Evolutionary conservation across 1,140 invertebrate species (phyloP).

Genomic region (Heterodera carotae): DNA sequence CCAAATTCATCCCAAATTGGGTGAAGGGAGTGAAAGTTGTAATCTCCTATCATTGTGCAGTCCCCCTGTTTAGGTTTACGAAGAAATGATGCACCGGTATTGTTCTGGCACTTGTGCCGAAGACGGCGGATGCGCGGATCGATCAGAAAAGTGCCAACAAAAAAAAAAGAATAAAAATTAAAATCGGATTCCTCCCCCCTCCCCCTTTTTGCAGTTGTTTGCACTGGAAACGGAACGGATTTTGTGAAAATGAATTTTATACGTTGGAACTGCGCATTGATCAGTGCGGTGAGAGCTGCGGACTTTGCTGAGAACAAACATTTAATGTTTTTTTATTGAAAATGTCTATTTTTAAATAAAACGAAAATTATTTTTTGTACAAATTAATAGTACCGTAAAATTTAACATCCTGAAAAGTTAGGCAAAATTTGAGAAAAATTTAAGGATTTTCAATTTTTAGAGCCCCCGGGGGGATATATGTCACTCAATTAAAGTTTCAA

Average conservation of each 20-base stretch:
- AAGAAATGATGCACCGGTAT: conserved; percentile 16
- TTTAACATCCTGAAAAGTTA: too few relatives aligned
- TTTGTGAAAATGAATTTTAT: conserved; percentile 21
- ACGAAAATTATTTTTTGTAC: too few relatives aligned
- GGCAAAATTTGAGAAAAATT: too few relatives aligned
- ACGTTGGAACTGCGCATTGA: not conserved
- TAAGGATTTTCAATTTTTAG: too few relatives aligned
- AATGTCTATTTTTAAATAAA: not conserved
- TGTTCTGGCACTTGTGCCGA: conserved; percentile 12
- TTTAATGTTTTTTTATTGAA: not conserved
- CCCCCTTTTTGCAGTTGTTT: conserved; percentile 1
- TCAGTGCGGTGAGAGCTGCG: not conserved
- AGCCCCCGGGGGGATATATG: too few relatives aligned
- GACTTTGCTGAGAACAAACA: conserved; percentile 3
- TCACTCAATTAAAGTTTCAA: too few relatives aligned
- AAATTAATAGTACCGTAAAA: too few relatives aligned
- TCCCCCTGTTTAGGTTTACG: not conserved
- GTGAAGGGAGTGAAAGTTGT: too few relatives aligned
- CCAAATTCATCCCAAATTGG: too few relatives aligned
- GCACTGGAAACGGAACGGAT: conserved; percentile 16
- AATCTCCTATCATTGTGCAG: too few relatives aligned
- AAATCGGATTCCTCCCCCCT: not conserved
- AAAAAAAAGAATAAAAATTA: not conserved
- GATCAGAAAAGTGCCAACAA: conserved; percentile 7
- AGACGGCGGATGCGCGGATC: not conserved